Conservation (phyloP, 2,113 vertebrate species). For the Dicerorhinus sumatrensis region DNA sequence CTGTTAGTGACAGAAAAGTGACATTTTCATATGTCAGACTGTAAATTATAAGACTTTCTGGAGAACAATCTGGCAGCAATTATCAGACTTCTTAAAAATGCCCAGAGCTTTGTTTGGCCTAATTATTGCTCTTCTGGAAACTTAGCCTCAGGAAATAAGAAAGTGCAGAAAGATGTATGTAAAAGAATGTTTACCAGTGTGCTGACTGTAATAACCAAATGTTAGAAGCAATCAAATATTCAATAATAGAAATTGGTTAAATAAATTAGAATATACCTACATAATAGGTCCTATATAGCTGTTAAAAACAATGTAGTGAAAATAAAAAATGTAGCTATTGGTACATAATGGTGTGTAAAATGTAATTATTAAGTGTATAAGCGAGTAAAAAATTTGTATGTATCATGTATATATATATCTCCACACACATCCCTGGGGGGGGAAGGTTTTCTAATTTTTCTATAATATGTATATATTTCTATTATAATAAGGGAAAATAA, state of each 20-base stretch:
- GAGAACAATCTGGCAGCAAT: slow-evolving; percentile 51
- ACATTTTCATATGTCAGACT: neutral
- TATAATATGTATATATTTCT: neutral
- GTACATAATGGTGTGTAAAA: neutral
- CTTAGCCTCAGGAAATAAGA: slow-evolving; percentile 31
- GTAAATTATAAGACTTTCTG: neutral
- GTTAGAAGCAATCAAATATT: neutral
- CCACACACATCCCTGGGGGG: neutral
- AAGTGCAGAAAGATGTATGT: slow-evolving; percentile 34
- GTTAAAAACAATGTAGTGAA: slow-evolving; percentile 25
- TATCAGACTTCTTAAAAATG: slow-evolving; percentile 48
- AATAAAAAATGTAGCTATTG: neutral
- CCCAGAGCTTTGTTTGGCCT: slow-evolving; percentile 8
- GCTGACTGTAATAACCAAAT: slow-evolving; percentile 25
- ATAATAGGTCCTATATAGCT: neutral
- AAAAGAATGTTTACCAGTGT: slow-evolving; percentile 20
- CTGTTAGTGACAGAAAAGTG: neutral
- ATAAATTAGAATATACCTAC: neutral
- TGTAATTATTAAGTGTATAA: neutral
- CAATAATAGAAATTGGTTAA: neutral
- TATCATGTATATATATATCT: neutral
- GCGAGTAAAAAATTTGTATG: neutral
- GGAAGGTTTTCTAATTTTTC: neutral
- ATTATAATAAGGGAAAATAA: neutral
- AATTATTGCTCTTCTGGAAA: slow-evolving; percentile 45